Base-by-base conservation (phyloP, 2,113 vertebrate species). In the Gracilinanus agilis region DNA sequence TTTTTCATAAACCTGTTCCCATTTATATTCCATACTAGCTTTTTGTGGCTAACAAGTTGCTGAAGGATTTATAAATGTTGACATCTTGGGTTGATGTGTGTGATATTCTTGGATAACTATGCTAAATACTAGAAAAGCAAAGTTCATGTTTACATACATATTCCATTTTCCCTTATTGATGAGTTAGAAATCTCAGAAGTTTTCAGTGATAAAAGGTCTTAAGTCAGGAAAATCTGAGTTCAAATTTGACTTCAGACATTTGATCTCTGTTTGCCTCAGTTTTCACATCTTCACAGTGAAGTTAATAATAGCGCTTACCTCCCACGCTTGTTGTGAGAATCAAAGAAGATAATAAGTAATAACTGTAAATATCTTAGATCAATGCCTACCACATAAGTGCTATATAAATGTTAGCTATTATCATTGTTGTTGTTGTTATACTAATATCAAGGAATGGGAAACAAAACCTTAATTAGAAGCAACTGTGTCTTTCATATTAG, bases 51-150 rank as follows among this genome's bases (percentile, higher is more conserved):
- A 44, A 24, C 53, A 44, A 93, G 29, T 19, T 67, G 16, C 2
- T 5, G 1, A 94, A 95, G 91, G 92, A 29, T 90, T 53, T 89
- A 54, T 92, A 49, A 88, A 29, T 21, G 54, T 55, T 91, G n/a
- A 53, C 89, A 34, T 8, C 40, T 21, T 25, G 54, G 23, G 27
- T 53, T 27, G 19, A 24, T 94, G 0, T 55, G 1, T 3, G 0
- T 90, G 49, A 49, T 8, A 19, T 2, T 89, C 29, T 53, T 55
- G 11, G 53, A 40, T 93, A 83, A 83, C 24, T 29, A 4, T 90
- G 24, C 12, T 89, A 23, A 3, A 56, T 91, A 11, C 25, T 75
- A 0, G 44, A 61, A 24, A 93, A 23, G 21, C 44, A 90, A 90
- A 93, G 56, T 29, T 2, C 23, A 91, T 55, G 75, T 19, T n/a